These are phyloP conservation scores for Haemorhous mexicanus DNA, from an alignment of 2,113 vertebrate species.

Conservation along the genomic window DNA sequence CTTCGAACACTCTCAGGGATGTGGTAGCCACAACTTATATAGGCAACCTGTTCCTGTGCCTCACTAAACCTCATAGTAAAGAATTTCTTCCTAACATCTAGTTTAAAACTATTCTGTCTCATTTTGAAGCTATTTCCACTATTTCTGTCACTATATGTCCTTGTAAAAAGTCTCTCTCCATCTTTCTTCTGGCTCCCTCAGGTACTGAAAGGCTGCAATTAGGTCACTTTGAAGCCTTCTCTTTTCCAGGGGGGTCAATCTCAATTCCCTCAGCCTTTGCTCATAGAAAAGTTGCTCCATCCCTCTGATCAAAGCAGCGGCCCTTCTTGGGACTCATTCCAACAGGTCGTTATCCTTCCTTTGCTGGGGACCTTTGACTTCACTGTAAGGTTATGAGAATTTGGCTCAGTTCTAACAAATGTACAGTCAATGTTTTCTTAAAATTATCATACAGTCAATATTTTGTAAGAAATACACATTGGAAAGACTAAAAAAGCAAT, in stretches of 20 bases:
- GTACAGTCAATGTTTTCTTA: background rate
- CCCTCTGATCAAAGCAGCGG: background rate
- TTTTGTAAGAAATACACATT: background rate
- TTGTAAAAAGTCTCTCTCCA: background rate
- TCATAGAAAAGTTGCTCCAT: background rate
- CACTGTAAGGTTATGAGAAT: background rate
- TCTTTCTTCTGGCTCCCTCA: background rate
- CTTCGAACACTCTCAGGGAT: background rate
- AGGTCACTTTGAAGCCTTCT: background rate
- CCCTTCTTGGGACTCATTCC: background rate
- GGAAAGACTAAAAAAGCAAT: background rate
- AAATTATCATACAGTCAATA: background rate
- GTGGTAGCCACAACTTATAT: accelerated
- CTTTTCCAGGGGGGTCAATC: background rate
- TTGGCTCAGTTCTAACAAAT: background rate
- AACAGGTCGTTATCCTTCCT: background rate
- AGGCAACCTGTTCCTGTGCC: background rate
- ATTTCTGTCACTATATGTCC: background rate
- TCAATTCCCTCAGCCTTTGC: background rate
- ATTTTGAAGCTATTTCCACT: background rate
- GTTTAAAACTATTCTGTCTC: background rate
- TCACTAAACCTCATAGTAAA: background rate
- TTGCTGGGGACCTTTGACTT: background rate
- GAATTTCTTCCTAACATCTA: background rate
- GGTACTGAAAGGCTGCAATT: background rate